Evolutionary conservation across 2,888 invertebrate genomes (phyloP).

Genomic region (Trichogramma dendrolimi): DNA sequence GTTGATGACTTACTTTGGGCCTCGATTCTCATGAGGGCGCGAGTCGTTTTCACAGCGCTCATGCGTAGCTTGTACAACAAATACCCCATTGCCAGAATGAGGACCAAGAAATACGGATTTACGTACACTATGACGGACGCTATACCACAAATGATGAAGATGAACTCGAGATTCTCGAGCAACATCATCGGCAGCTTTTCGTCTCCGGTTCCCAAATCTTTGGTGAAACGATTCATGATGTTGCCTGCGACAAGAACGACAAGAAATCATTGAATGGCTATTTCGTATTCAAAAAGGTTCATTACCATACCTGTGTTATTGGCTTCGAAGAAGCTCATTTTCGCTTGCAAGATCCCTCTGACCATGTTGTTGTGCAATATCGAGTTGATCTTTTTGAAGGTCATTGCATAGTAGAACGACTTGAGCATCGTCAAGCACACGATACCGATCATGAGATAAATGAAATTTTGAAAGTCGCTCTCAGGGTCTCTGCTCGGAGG

Average conservation of each 20-base stretch:
- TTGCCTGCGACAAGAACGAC: conserved; percentile 56
- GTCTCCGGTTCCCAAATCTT: conserved; percentile 77
- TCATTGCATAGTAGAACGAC: conserved; percentile 67
- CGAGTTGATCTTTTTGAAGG: conserved; percentile 68
- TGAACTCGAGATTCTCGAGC: conserved; percentile 63
- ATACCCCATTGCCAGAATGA: conserved; percentile 61
- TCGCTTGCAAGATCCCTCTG: conserved; percentile 67
- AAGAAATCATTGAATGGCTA: neutral
- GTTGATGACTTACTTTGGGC: conserved; percentile 52
- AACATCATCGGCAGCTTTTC: conserved; percentile 66
- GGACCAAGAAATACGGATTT: conserved; percentile 65
- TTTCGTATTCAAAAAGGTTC: conserved; percentile 4
- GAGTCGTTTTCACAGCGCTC: conserved; percentile 69
- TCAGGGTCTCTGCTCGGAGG: no score
- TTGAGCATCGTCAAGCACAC: conserved; percentile 62
- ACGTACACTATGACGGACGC: conserved; percentile 68
- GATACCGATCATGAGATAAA: conserved; percentile 53
- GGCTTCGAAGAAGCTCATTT: conserved; percentile 77
- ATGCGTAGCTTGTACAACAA: conserved; percentile 63
- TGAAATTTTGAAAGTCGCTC: no score
- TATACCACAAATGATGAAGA: conserved; percentile 68
- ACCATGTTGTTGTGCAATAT: conserved; percentile 66
- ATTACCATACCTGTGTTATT: conserved; percentile 69
- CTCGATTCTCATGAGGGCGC: conserved; percentile 67
- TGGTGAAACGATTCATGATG: conserved; percentile 81